phyloP scores from a whole-genome alignment of 2,113 vertebrate genomes.

The Ovibos moschatus region DNA sequence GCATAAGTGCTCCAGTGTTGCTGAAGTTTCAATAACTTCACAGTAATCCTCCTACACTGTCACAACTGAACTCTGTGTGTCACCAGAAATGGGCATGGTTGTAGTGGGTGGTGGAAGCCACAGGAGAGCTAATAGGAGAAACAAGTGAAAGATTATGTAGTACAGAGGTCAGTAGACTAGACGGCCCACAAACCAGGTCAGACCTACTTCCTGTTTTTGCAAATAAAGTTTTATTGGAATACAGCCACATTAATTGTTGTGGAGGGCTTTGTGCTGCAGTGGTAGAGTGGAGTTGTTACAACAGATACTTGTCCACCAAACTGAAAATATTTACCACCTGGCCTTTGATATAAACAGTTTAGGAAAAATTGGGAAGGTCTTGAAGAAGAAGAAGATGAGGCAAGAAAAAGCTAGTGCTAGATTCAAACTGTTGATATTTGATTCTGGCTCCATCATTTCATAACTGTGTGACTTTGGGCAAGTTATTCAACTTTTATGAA shows the following conservation, averaged over 20 bases:
- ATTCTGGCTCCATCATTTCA: background rate
- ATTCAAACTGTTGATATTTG: background rate
- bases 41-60: background rate
- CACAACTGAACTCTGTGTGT: background rate
- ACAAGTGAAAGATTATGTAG: background rate
- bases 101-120: background rate
- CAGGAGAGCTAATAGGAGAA: background rate
- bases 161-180: background rate
- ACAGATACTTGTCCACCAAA: background rate
- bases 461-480: background rate
- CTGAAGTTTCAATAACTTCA: background rate
- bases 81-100: no score
- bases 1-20: background rate
- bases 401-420: background rate
- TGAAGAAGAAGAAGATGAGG: background rate
- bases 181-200: background rate
- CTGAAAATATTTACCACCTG: background rate
- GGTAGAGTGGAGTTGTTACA: background rate
- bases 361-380: background rate
- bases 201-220: background rate
- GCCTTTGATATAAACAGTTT: background rate
- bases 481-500: background rate
- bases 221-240: background rate
- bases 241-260: background rate
- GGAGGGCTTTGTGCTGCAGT: fast-evolving